Evolutionary conservation across 2,888 invertebrate species (phyloP).

Genomic region (Pollenia labialis): DNA sequence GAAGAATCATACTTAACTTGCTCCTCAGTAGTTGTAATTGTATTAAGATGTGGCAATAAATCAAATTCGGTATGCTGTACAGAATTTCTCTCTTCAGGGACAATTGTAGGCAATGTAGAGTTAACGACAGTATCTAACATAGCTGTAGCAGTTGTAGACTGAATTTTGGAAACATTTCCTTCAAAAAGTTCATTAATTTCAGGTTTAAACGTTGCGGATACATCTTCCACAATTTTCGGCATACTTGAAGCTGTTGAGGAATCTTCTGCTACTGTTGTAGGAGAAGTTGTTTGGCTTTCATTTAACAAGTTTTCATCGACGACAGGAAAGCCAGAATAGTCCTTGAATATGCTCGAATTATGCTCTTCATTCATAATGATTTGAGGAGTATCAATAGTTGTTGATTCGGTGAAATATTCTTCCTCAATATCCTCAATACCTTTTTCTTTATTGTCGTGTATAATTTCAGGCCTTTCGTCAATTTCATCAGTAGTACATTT

Average conservation of each 20-base stretch:
- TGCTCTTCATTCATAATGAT: background rate
- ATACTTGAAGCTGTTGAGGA: background rate
- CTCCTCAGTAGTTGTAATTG: background rate
- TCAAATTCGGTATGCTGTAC: background rate
- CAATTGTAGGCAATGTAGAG: background rate
- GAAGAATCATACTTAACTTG: background rate
- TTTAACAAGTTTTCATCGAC: background rate
- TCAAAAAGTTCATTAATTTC: background rate
- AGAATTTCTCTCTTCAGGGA: background rate
- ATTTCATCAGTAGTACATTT: conserved; percentile 75
- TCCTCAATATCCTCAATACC: conserved; percentile 21
- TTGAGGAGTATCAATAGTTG: background rate
- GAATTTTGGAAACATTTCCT: background rate
- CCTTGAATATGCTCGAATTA: background rate
- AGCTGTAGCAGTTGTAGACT: background rate
- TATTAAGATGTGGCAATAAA: background rate
- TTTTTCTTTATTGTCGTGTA: background rate
- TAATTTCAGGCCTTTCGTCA: conserved; percentile 23
- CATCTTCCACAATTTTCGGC: background rate
- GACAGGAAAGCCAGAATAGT: background rate
- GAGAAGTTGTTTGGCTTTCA: background rate
- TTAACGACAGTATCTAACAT: background rate
- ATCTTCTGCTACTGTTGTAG: background rate
- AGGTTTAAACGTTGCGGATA: background rate
- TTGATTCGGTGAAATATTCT: background rate